These are phyloP conservation scores for Pteropus rufus DNA, from an alignment of 2,797 vertebrate species.

Conservation along the genomic window DNA sequence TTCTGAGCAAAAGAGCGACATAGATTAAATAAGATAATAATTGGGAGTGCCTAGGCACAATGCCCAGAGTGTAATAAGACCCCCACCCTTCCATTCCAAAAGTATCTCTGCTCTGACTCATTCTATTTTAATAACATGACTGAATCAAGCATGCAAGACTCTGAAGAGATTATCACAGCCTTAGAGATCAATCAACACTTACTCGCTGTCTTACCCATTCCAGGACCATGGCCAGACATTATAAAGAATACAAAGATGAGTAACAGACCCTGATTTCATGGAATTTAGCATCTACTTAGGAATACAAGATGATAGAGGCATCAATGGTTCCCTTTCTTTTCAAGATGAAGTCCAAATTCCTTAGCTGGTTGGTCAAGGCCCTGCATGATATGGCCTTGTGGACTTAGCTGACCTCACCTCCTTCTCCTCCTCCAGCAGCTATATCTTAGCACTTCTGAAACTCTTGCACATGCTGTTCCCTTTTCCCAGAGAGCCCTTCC, in stretches of 20 bases:
- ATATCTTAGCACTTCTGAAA: neutral
- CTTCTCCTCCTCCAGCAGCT: neutral
- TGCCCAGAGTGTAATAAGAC: conserved; percentile 12
- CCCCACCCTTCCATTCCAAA: conserved; percentile 16
- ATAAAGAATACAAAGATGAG: conserved; percentile 37
- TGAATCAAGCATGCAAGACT: conserved; percentile 19
- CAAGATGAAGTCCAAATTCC: conserved; percentile 29
- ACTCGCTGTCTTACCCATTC: neutral
- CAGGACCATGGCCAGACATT: conserved; percentile 31
- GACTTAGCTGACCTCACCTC: neutral
- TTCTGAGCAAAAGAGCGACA: conserved; percentile 1
- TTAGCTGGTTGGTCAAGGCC: neutral
- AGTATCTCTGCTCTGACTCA: conserved; percentile 46
- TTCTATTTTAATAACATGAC: neutral
- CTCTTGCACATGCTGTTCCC: neutral
- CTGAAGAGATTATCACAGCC: neutral
- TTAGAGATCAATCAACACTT: conserved; percentile 41
- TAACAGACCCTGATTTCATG: neutral
- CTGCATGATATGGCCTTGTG: neutral
- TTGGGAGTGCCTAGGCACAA: neutral
- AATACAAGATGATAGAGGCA: conserved; percentile 22
- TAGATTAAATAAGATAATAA: neutral
- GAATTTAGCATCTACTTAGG: conserved; percentile 44
- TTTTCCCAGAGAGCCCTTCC: neutral
- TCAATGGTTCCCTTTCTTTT: neutral